Base-by-base conservation (phyloP, 2,888 invertebrate genomes). In the Stomorhina lunata region DNA sequence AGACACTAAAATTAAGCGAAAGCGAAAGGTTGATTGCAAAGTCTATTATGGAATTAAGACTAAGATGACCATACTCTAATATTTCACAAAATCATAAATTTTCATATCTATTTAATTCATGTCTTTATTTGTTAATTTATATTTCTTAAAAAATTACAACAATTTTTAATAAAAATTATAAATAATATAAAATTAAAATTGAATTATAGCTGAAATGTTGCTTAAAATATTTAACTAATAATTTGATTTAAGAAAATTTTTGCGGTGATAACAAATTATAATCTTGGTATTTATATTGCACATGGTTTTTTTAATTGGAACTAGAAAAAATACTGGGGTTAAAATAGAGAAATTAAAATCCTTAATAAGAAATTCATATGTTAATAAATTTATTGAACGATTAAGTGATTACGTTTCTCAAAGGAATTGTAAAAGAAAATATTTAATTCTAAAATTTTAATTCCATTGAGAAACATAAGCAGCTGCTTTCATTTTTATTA, bases 391-490 rank as follows among this genome's bases (percentile, higher is more conserved):
- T 61, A 61, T 69, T 43, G 73, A 37, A 22, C 12, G 22, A 5
- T 57, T 59, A 45, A 40, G 75, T 77, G 88, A 86, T 88, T 88
- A 88, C 88, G 88, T 88, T 88, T 89, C 89, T 65, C 89, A 89
- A 88, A 81, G 77, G 22, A 88, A 87, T 89, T 76, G n/a, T n/a
- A n/a, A n/a, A n/a, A n/a, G n/a, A n/a, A 27, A 4, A 12, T 37
- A 22, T 57, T 43, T 65, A 10, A 71, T 9, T n/a, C 9, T 9
- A 15, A 53, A n/a, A 9, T 61, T 12, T 0, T 37, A 87, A 88
- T 87, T 85, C 34, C 71, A 84, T 88, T 89, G 89, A 76, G 88
- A 88, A 88, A 88, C 88, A 89, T 88, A 89, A 88, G 89, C 88
- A n/a, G 10, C 3, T 53, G 53, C 53, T 61, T 40, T 66, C 15